A percentile compares a stretch with the other conserved stretches of the same genome.
Evolutionary conservation across 1,140 invertebrate species (phyloP).

Genomic region (Himalopsyche phryganea): DNA sequence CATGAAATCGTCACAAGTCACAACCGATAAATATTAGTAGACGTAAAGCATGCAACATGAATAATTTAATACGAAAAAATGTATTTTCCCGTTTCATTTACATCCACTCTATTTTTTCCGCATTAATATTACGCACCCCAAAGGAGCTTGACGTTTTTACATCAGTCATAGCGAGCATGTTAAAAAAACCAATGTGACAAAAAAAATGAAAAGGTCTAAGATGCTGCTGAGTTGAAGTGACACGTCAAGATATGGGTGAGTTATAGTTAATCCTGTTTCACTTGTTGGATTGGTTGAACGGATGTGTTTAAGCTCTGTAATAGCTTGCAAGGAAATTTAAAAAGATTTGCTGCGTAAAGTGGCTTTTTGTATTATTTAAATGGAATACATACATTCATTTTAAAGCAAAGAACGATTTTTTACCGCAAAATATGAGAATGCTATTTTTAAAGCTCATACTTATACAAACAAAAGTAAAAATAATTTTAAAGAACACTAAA

Average conservation of each 20-base stretch:
- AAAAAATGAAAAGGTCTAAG: slow-evolving; percentile 16
- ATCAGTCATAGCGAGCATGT: slow-evolving; percentile 18
- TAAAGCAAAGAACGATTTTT: no score
- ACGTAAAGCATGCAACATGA: not conserved
- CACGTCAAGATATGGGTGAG: slow-evolving; percentile 26
- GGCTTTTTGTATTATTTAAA: no score
- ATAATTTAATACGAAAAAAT: not conserved
- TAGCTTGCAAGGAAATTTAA: no score
- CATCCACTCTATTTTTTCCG: slow-evolving; percentile 11
- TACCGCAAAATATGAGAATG: no score
- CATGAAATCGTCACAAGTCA: no score
- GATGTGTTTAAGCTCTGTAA: not conserved
- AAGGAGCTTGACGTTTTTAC: slow-evolving; percentile 15
- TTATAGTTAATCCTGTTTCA: slow-evolving; percentile 15
- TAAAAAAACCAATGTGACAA: slow-evolving; percentile 5
- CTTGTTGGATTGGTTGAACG: slow-evolving; percentile 13
- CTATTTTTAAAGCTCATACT: no score
- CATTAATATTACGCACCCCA: slow-evolving; percentile 17
- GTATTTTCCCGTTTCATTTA: slow-evolving; percentile 3
- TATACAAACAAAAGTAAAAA: no score
- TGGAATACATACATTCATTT: no score
- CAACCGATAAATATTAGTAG: no score
- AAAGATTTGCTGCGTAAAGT: no score
- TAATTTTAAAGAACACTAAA: no score
- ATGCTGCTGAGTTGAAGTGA: slow-evolving; percentile 15